Conservation (phyloP, 2,797 vertebrate species). For the Psittacula derbiana region DNA sequence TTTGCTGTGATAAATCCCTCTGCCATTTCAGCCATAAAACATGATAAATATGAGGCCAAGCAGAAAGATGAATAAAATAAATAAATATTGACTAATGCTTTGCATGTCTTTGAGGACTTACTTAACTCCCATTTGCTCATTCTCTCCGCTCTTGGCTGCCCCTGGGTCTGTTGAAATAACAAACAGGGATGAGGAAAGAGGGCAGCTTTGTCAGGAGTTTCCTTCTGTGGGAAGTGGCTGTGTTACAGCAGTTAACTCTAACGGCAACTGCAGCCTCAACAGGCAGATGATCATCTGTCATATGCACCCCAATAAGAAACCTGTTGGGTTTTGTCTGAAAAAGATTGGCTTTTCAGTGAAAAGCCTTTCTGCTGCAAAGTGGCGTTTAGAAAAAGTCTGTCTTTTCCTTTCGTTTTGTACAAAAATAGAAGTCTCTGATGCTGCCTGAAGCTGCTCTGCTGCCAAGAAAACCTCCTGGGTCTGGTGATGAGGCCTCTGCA, state of each 20-base stretch:
- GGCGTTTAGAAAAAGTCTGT: neutral
- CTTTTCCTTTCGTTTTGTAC: neutral
- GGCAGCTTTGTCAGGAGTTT: neutral
- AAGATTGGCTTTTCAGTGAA: neutral
- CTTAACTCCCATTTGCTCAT: constrained; percentile 27
- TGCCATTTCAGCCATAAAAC: neutral
- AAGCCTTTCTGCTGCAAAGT: neutral
- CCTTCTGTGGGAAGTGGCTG: neutral
- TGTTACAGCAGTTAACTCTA: neutral
- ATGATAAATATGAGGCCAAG: neutral
- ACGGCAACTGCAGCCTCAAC: neutral
- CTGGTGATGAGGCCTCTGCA: neutral
- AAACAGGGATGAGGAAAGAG: constrained; percentile 37
- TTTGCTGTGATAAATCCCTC: neutral
- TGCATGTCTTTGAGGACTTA: neutral
- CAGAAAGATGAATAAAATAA: neutral
- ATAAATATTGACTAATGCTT: neutral
- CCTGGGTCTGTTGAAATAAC: constrained; percentile 44
- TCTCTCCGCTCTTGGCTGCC: constrained; percentile 7
- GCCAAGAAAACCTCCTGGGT: neutral
- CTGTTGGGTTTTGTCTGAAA: neutral
- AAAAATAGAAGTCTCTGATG: neutral
- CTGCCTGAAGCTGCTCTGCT: neutral
- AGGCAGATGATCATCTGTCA: neutral
- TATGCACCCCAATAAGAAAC: neutral